Evolutionary conservation across 2,113 vertebrate species (phyloP).

Genomic region (Cyanoramphus novaezelandiae): DNA sequence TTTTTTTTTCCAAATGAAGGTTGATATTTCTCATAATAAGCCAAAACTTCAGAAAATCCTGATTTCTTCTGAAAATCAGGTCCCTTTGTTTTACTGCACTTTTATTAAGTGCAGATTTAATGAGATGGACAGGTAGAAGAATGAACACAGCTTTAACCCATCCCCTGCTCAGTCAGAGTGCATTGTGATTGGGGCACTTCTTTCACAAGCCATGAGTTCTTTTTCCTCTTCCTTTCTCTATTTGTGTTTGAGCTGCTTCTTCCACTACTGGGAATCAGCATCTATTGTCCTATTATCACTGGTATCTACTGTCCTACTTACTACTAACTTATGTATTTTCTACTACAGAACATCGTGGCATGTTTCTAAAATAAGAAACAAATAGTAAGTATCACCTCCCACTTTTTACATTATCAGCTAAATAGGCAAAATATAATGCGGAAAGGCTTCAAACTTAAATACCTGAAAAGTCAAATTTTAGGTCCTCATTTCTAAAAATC

Average conservation of each 20-base stretch:
- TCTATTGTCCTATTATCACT: not conserved
- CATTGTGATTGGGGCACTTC: not conserved
- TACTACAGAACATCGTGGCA: not conserved
- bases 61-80: not conserved
- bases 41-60: not conserved
- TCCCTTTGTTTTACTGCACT: not conserved
- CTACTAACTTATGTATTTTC: not conserved
- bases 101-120: not conserved
- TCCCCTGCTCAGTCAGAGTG: not conserved
- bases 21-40: not conserved
- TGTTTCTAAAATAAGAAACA: not conserved
- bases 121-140: not conserved
- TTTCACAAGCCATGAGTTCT: not conserved
- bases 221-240: not conserved
- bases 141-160: not conserved
- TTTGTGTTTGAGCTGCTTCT: not conserved
- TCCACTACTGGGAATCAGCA: not conserved
- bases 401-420: not conserved
- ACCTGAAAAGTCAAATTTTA: not conserved
- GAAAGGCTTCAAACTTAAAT: not conserved
- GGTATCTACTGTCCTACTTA: not conserved
- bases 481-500: not conserved
- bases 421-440: not conserved
- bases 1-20: not conserved
- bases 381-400: not conserved